A percentile compares a stretch with the other conserved stretches of the same genome.
Evolutionary conservation across 2,113 vertebrate species (phyloP).

Genomic region (Mesocricetus auratus): DNA sequence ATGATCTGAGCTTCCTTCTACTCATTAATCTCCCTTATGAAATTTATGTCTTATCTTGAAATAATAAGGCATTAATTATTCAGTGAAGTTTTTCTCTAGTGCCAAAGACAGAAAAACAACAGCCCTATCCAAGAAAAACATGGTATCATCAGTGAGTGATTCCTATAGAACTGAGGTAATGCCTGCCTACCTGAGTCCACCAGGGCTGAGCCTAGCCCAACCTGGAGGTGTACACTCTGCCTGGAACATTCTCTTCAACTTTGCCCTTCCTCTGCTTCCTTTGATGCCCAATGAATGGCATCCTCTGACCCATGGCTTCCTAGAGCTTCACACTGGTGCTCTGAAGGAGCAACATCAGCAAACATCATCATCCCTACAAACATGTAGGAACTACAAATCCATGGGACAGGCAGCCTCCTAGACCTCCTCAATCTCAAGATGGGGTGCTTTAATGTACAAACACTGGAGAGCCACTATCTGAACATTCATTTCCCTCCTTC

Average conservation of each 20-base stretch:
- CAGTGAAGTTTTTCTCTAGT: not conserved
- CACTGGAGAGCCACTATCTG: not conserved
- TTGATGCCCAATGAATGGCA: not conserved
- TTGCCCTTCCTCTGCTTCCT: not conserved
- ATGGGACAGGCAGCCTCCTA: too few species aligned
- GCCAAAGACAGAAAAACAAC: slow-evolving; percentile 3
- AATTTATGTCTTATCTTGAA: not conserved
- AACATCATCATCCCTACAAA: not conserved
- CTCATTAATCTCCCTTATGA: not conserved
- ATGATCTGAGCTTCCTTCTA: not conserved
- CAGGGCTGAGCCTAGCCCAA: not conserved
- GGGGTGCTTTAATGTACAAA: not conserved
- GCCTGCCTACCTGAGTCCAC: not conserved
- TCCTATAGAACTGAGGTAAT: not conserved
- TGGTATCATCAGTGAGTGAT: not conserved
- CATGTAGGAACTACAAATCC: not conserved
- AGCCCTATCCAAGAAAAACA: not conserved
- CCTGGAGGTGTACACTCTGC: not conserved
- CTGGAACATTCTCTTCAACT: not conserved
- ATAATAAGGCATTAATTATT: not conserved
- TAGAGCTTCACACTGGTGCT: not conserved
- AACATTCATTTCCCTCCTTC: not conserved
- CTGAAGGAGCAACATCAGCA: not conserved
- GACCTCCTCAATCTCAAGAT: not conserved
- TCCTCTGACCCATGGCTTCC: not conserved